These are phyloP conservation scores for Agriopis leucophaearia DNA, from an alignment of 2,888 invertebrate genomes.

Conservation along the genomic window DNA sequence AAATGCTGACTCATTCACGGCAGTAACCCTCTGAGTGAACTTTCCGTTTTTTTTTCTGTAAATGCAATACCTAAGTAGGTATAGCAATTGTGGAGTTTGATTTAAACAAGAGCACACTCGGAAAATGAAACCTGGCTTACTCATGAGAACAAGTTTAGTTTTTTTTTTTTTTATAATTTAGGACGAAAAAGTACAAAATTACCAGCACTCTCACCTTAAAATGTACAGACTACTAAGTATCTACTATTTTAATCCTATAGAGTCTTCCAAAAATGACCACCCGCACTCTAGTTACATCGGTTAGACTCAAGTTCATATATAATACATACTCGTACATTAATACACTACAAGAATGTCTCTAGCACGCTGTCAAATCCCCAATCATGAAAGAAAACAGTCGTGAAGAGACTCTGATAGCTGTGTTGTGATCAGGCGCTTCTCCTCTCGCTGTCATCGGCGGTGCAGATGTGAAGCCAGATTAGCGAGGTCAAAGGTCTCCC, in stretches of 20 bases:
- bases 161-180: too few relatives aligned
- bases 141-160: too few relatives aligned
- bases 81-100: too few relatives aligned
- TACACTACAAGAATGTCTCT: background rate
- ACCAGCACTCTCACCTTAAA: too few relatives aligned
- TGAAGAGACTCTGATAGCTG: conserved; percentile 74
- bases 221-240: too few relatives aligned
- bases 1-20: conserved; percentile 18
- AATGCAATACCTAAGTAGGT: too few relatives aligned
- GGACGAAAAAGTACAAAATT: too few relatives aligned
- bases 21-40: background rate
- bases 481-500: conserved; percentile 59
- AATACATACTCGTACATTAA: background rate
- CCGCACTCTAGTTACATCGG: conserved; percentile 53
- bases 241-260: too few relatives aligned
- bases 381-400: conserved; percentile 77
- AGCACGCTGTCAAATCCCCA: conserved; percentile 64
- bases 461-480: conserved; percentile 60
- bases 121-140: too few relatives aligned
- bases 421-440: conserved; percentile 62
- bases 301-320: background rate
- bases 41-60: background rate
- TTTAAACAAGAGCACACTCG: too few relatives aligned
- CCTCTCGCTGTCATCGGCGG: conserved; percentile 61
- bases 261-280: conserved; percentile 58